Evolutionary conservation across 2,113 vertebrate species (phyloP).

Genomic region (Bagarius yarrelli): DNA sequence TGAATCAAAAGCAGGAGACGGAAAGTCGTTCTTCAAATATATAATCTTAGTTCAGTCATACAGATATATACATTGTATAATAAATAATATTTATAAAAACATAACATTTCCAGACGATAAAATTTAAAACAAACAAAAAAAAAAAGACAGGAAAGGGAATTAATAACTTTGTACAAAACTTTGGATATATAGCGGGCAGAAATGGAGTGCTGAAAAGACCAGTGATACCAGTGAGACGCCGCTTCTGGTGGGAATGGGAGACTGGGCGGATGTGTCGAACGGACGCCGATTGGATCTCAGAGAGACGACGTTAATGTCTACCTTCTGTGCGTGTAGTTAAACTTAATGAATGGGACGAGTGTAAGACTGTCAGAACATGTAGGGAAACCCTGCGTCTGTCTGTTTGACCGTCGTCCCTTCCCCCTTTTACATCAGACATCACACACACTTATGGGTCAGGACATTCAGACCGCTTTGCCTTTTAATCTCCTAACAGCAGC

Average conservation of each 20-base stretch:
- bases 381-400: slow-evolving; percentile 56
- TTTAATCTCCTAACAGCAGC: slow-evolving; percentile 26
- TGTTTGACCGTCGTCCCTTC: slow-evolving; percentile 42
- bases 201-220: slow-evolving; percentile 53
- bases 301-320: slow-evolving; percentile 53
- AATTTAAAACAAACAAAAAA: slow-evolving; percentile 63
- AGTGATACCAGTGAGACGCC: slow-evolving; percentile 26
- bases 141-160: slow-evolving; percentile 79
- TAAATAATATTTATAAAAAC: slow-evolving; percentile 99
- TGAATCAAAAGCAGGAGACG: slow-evolving; percentile 62
- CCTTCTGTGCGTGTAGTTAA: slow-evolving; percentile 57
- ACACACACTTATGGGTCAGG: slow-evolving; percentile 12
- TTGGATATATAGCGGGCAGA: slow-evolving; percentile 91
- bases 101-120: slow-evolving; percentile 98
- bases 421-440: slow-evolving; percentile 1
- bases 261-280: slow-evolving; percentile 43
- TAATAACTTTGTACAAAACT: slow-evolving; percentile 97
- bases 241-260: slow-evolving; percentile 47
- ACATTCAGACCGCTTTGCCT: slow-evolving; percentile 16
- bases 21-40: slow-evolving; percentile 96
- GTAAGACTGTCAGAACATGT: slow-evolving; percentile 65
- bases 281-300: slow-evolving; percentile 57
- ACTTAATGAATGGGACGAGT: slow-evolving; percentile 64
- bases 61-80: slow-evolving; percentile 99
- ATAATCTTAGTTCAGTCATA: slow-evolving; percentile 99